A percentile compares a stretch with the other conserved stretches of the same genome.
Evolutionary conservation across 2,888 invertebrate species (phyloP).

Genomic region (Eupithecia pulchellata): DNA sequence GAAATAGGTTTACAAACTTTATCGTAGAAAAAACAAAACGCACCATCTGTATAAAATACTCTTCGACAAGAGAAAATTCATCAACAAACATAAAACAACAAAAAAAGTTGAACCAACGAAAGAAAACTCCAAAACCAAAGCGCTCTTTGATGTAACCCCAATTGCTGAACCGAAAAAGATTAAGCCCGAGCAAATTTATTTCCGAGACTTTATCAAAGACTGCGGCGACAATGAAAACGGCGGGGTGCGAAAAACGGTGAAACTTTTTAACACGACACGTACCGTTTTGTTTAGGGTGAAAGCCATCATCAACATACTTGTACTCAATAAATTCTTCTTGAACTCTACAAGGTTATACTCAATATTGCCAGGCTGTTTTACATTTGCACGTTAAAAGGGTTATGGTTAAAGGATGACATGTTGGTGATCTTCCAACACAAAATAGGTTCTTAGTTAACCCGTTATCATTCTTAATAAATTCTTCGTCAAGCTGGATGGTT

Average conservation of each 20-base stretch:
- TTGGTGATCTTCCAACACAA: too few species aligned
- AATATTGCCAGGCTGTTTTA: too few species aligned
- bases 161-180: constrained; percentile 43
- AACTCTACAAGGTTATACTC: too few species aligned
- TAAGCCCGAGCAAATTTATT: constrained; percentile 41
- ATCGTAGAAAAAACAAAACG: too few species aligned
- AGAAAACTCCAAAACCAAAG: constrained; percentile 2
- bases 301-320: too few species aligned
- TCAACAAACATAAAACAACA: constrained; percentile 4
- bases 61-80: neutral
- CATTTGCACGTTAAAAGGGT: too few species aligned
- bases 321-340: too few species aligned
- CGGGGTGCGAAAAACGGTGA: neutral
- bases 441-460: too few species aligned
- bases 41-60: neutral
- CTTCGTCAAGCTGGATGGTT: too few species aligned
- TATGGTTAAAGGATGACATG: too few species aligned
- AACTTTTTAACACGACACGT: neutral
- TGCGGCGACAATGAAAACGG: constrained; percentile 37
- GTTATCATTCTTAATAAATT: too few species aligned
- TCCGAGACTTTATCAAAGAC: constrained; percentile 48
- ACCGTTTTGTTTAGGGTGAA: neutral
- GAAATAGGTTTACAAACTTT: too few species aligned
- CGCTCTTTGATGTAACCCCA: constrained; percentile 42
- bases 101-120: constrained; percentile 2